Conservation (phyloP, 2,888 invertebrate genomes). For the Pristionchus mayeri region DNA sequence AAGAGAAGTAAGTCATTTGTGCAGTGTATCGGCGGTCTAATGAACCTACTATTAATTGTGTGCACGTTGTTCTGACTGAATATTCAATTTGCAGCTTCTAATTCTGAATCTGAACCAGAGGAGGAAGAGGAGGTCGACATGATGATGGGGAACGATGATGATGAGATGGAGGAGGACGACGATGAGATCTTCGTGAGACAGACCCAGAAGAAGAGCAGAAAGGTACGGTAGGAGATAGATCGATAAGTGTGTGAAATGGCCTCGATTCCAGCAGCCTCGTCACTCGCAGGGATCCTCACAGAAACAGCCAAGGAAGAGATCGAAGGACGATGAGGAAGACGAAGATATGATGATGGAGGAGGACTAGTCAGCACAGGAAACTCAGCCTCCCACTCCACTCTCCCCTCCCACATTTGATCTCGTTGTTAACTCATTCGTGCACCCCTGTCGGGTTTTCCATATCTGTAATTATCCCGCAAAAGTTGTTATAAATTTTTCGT, state of each 20-base stretch:
- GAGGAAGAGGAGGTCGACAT: conserved; percentile 6
- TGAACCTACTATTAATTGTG: no score
- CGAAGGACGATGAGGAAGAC: conserved; percentile 23
- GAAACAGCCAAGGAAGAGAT: conserved; percentile 23
- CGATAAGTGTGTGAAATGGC: no score
- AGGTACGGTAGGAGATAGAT: neutral
- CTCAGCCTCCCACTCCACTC: neutral
- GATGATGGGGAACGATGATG: neutral
- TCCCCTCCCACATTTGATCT: neutral
- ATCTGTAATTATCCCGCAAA: neutral
- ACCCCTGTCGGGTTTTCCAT: neutral
- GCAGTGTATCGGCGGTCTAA: no score
- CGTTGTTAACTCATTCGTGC: neutral
- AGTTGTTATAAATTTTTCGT: conserved; percentile 14
- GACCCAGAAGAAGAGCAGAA: neutral
- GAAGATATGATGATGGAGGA: conserved; percentile 20
- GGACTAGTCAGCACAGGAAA: neutral
- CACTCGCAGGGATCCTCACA: neutral
- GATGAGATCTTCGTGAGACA: neutral
- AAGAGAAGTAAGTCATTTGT: neutral
- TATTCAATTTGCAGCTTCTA: neutral
- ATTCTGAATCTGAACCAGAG: neutral
- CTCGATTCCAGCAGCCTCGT: conserved; percentile 1
- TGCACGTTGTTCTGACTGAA: neutral
- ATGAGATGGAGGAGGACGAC: neutral